Percentiles rank a stretch among this genome's conserved stretches.
Conservation (phyloP, 1,140 invertebrate species). For the Trichomalopsis sarcophagae region DNA sequence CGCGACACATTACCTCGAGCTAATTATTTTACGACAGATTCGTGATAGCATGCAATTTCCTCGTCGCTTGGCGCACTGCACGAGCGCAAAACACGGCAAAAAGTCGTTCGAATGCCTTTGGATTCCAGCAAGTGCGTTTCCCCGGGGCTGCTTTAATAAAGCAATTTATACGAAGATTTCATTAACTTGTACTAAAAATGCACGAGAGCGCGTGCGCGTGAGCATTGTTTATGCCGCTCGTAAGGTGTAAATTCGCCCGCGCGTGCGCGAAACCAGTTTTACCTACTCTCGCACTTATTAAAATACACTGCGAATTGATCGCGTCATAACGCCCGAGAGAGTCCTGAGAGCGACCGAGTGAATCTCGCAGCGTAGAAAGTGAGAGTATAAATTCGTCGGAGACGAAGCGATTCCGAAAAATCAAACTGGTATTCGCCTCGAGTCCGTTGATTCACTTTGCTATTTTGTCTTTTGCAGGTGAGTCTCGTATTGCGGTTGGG, state of each 20-base stretch:
- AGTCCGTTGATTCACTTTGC: constrained; percentile 4
- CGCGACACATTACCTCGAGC: neutral
- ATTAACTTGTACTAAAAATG: constrained; percentile 8
- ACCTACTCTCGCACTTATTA: constrained; percentile 2
- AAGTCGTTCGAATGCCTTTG: neutral
- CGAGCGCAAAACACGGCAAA: neutral
- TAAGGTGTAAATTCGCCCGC: neutral
- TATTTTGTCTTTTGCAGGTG: constrained; percentile 59
- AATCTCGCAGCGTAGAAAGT: neutral
- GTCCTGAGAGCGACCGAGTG: neutral
- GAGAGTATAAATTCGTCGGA: too few relatives aligned
- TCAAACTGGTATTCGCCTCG: too few relatives aligned
- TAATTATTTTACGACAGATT: constrained; percentile 29
- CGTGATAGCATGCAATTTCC: constrained; percentile 1
- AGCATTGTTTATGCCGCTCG: neutral
- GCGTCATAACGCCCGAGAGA: neutral
- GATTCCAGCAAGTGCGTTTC: neutral
- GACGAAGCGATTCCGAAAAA: too few relatives aligned
- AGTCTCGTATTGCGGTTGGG: neutral
- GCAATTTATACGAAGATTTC: constrained; percentile 24
- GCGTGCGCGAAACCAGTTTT: neutral
- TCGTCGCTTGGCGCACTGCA: neutral
- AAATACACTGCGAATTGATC: neutral
- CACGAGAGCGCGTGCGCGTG: neutral
- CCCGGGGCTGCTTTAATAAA: constrained; percentile 7